phyloP scores from a whole-genome alignment of 2,113 vertebrate genomes.

The Brachionichthys hirsutus region DNA sequence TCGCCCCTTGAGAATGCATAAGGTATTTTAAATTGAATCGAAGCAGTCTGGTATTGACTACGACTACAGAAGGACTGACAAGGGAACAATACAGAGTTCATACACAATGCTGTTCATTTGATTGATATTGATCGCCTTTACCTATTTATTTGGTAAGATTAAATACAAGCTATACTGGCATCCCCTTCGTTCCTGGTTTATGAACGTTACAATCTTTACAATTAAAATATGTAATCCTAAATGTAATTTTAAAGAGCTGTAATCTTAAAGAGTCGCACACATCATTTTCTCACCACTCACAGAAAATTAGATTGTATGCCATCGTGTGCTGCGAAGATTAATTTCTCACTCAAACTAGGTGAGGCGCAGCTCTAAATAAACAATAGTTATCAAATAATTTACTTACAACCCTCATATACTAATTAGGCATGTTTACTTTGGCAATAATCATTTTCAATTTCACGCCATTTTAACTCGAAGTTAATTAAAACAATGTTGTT shows the following conservation, averaged over 20 bases:
- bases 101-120: conserved; percentile 2
- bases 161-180: background rate
- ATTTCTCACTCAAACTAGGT: conserved; percentile 59
- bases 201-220: conserved; percentile 4
- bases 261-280: conserved; percentile 15
- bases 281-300: conserved; percentile 29
- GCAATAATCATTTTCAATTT: conserved; percentile 83
- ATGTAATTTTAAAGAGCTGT: conserved; percentile 25
- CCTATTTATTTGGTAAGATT: background rate
- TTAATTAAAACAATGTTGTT: conserved; percentile 81
- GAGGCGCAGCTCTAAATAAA: conserved; percentile 73
- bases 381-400: conserved; percentile 77
- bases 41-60: background rate
- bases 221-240: conserved; percentile 23
- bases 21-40: background rate
- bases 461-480: conserved; percentile 81
- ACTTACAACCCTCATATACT: conserved; percentile 74
- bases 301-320: conserved; percentile 36
- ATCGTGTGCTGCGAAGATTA: conserved; percentile 39
- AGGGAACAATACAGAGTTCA: background rate
- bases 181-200: background rate
- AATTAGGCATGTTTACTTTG: conserved; percentile 80
- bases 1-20: too few species aligned
- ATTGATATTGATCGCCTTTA: conserved; percentile 9
- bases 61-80: conserved; percentile 1